These are phyloP conservation scores for Acleris laterana DNA, from an alignment of 2,888 invertebrate genomes.

Conservation along the genomic window DNA sequence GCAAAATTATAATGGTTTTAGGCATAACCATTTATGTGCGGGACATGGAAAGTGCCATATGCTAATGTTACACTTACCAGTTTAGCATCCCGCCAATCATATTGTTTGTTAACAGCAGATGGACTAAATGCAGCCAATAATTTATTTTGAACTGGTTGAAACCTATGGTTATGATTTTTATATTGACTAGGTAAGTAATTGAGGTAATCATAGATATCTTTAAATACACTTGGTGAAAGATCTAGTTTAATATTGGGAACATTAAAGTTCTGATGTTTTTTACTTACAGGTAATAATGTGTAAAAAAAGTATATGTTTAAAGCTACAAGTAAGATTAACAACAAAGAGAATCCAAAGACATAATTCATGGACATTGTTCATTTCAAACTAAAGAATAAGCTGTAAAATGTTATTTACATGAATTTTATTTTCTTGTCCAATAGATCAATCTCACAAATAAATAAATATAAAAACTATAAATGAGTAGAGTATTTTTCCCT, in stretches of 20 bases:
- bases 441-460: too few relatives aligned
- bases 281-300: slow-evolving; percentile 60
- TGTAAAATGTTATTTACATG: too few relatives aligned
- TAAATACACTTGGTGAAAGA: slow-evolving; percentile 56
- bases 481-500: too few relatives aligned
- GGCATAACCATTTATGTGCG: too few relatives aligned
- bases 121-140: slow-evolving; percentile 69
- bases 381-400: slow-evolving; percentile 6
- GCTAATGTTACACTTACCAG: slow-evolving; percentile 57
- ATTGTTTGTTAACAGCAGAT: slow-evolving; percentile 53
- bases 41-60: too few relatives aligned
- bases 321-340: slow-evolving; percentile 68
- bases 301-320: slow-evolving; percentile 78
- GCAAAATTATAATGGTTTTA: too few relatives aligned
- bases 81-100: slow-evolving; percentile 61
- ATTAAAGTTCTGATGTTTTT: slow-evolving; percentile 53
- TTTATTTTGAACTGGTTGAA: slow-evolving; percentile 55
- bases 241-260: slow-evolving; percentile 61
- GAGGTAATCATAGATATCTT: slow-evolving; percentile 70
- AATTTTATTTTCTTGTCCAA: too few relatives aligned
- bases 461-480: too few relatives aligned
- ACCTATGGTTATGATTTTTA: slow-evolving; percentile 66
- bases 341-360: slow-evolving; percentile 74
- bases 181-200: slow-evolving; percentile 71
- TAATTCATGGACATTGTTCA: slow-evolving; percentile 72